These are phyloP conservation scores for Arctopsyche grandis DNA, from an alignment of 1,140 invertebrate genomes.

Conservation along the genomic window DNA sequence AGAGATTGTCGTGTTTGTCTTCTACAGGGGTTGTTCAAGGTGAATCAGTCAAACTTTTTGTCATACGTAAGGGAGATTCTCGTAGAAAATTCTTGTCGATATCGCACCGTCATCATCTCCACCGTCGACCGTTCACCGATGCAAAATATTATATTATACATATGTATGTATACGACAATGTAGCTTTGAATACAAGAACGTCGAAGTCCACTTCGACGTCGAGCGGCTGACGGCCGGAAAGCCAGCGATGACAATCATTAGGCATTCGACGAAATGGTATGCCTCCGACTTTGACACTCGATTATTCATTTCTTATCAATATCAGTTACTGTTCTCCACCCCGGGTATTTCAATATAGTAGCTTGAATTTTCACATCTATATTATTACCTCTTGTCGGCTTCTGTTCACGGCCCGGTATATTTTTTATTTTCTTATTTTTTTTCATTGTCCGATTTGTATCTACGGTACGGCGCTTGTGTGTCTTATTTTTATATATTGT, in stretches of 20 bases:
- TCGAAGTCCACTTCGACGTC: conserved; percentile 8
- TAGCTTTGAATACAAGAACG: background rate
- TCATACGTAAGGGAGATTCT: too few relatives aligned
- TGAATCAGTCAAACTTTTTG: too few relatives aligned
- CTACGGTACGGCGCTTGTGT: conserved; percentile 34
- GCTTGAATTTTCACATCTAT: conserved; percentile 53
- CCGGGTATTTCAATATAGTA: conserved; percentile 48
- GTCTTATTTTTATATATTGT: conserved; percentile 10
- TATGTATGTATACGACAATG: too few relatives aligned
- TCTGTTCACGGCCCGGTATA: conserved; percentile 44
- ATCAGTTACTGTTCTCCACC: conserved; percentile 45
- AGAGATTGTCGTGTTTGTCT: too few relatives aligned
- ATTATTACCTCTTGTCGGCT: conserved; percentile 53
- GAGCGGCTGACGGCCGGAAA: conserved; percentile 18
- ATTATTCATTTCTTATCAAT: conserved; percentile 55
- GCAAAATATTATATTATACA: too few relatives aligned
- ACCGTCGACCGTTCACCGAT: background rate
- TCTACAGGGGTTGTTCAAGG: too few relatives aligned
- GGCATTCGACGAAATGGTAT: conserved; percentile 48
- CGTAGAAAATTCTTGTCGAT: too few relatives aligned
- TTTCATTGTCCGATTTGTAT: conserved; percentile 53
- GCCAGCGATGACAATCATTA: conserved; percentile 50
- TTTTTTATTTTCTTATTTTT: conserved; percentile 24
- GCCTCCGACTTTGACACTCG: conserved; percentile 50
- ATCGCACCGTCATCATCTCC: too few relatives aligned